Evolutionary conservation across 2,113 vertebrate species (phyloP).

Genomic region (Esox niger): DNA sequence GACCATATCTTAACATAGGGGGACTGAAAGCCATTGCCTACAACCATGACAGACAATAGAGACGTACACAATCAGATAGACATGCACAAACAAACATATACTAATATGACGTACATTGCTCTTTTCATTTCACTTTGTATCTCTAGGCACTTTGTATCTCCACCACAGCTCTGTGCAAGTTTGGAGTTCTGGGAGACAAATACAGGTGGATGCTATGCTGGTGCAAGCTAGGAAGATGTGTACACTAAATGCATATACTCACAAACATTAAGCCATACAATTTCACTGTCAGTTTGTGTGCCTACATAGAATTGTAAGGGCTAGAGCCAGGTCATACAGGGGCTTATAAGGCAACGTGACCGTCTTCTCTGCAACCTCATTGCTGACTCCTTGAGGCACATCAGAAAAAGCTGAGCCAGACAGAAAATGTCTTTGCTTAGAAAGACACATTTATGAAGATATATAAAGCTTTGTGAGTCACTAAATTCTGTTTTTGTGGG

Average conservation of each 20-base stretch:
- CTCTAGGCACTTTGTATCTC: background rate
- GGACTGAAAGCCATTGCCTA: slow-evolving; percentile 19
- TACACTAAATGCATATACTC: slow-evolving; percentile 4
- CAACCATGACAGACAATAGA: background rate
- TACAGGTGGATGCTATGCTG: background rate
- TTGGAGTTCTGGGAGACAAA: background rate
- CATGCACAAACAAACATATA: background rate
- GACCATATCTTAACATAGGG: slow-evolving; percentile 37
- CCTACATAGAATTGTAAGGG: background rate
- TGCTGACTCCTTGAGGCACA: background rate
- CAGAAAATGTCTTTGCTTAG: background rate
- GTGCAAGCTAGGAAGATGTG: background rate
- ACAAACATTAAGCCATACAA: background rate
- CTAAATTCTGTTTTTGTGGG: background rate
- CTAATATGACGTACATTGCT: background rate
- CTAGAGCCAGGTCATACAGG: background rate
- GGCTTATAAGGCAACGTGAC: background rate
- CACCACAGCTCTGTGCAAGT: background rate
- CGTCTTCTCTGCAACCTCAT: background rate
- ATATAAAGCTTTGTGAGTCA: no score
- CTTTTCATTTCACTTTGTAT: background rate
- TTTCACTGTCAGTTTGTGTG: background rate
- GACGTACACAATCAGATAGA: background rate
- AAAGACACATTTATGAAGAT: no score
- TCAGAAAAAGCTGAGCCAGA: background rate